Conservation (phyloP, 2,888 invertebrate species). For the Tenthredo amoena region DNA sequence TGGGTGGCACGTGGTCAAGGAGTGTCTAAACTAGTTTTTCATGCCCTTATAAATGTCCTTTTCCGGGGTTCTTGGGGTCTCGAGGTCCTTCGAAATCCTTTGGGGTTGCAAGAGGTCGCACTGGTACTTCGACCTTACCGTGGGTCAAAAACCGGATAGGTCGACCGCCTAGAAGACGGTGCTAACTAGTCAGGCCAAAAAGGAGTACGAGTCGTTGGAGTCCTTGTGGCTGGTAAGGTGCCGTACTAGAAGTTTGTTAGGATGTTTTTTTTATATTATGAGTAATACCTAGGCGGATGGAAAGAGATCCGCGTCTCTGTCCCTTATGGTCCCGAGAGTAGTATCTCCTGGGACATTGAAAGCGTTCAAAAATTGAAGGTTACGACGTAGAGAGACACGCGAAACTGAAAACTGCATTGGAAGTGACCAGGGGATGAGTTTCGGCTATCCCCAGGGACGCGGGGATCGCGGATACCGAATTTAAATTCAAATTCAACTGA, state of each 20-base stretch:
- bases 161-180: conserved; percentile 20
- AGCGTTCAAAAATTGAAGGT: conserved; percentile 76
- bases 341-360: conserved; percentile 58
- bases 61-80: conserved; percentile 36
- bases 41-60: conserved; percentile 15
- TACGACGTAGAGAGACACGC: conserved; percentile 58
- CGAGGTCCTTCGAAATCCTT: conserved; percentile 26
- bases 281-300: conserved; percentile 11
- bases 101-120: conserved; percentile 40
- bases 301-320: not conserved
- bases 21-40: conserved; percentile 75
- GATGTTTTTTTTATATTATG: conserved; percentile 36
- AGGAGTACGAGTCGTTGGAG: not conserved
- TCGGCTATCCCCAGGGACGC: conserved; percentile 24
- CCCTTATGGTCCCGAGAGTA: conserved; percentile 37
- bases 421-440: conserved; percentile 73
- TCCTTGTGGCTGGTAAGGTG: not conserved
- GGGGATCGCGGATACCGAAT: conserved; percentile 61
- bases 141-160: conserved; percentile 39
- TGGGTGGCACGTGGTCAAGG: conserved; percentile 71
- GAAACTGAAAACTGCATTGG: conserved; percentile 73
- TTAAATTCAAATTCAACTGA: conserved; percentile 75
- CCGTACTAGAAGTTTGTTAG: not conserved
- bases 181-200: not conserved
- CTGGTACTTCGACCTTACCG: conserved; percentile 25